Conservation (phyloP, 2,888 invertebrate species). For the Ernsta delagoae region DNA sequence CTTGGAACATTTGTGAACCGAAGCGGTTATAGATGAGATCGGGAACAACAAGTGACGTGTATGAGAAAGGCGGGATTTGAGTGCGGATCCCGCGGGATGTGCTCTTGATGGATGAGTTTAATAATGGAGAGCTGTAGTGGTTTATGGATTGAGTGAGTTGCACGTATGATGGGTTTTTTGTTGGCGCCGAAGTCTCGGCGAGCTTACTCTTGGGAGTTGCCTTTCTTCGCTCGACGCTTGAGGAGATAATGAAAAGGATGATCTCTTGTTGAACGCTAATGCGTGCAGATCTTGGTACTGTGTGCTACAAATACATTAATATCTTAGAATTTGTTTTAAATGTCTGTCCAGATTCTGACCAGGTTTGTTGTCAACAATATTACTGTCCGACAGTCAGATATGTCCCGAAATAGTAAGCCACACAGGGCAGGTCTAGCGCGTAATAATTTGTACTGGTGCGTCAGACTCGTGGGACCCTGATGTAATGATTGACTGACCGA, state of each 20-base stretch:
- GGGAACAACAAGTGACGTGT: conserved; percentile 38
- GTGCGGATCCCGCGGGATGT: conserved; percentile 28
- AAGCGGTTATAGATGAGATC: conserved; percentile 38
- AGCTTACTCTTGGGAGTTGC: background rate
- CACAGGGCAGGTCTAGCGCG: no score
- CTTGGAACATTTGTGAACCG: conserved; percentile 14
- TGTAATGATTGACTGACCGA: no score
- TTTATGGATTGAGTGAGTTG: conserved; percentile 1
- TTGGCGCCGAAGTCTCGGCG: background rate
- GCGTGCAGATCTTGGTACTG: no score
- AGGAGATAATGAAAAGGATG: background rate
- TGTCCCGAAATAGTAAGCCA: no score
- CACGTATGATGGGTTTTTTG: background rate
- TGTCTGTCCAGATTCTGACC: no score
- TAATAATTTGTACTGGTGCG: no score
- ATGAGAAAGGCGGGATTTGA: conserved; percentile 38
- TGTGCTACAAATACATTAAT: no score
- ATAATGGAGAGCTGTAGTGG: conserved; percentile 28
- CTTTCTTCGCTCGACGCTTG: background rate
- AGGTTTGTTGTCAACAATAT: no score
- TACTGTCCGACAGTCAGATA: no score
- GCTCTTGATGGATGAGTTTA: conserved; percentile 41
- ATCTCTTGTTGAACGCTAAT: no score
- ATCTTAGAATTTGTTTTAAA: no score
- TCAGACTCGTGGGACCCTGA: no score